Conservation (phyloP, 2,113 vertebrate species). For the Indri indri region DNA sequence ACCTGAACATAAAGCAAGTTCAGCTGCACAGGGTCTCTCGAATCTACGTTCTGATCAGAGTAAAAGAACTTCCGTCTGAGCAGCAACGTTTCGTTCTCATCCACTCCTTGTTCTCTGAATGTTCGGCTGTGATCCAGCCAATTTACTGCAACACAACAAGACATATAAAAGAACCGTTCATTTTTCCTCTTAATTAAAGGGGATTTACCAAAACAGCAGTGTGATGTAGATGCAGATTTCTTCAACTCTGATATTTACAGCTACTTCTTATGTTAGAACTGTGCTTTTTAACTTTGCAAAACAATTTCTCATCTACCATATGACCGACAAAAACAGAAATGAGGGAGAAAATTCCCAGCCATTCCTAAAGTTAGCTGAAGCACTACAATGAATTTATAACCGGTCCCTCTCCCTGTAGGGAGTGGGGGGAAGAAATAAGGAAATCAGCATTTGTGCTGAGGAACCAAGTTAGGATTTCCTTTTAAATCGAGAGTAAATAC, state of each 20-base stretch:
- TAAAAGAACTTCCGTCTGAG: conserved; percentile 98
- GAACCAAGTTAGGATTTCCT: background rate
- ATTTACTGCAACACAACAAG: conserved; percentile 88
- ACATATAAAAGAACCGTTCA: background rate
- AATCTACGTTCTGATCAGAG: conserved; percentile 99
- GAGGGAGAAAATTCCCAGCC: background rate
- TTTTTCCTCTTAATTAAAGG: background rate
- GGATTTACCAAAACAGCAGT: background rate
- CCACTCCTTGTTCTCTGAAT: conserved; percentile 97
- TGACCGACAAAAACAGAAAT: background rate
- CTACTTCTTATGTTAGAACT: background rate
- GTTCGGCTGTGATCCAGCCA: conserved; percentile 99
- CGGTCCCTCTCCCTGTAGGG: background rate
- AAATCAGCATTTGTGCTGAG: background rate
- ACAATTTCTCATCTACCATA: background rate
- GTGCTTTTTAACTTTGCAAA: background rate
- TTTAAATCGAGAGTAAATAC: background rate
- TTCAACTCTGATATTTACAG: background rate
- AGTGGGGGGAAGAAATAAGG: background rate
- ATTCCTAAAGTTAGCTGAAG: background rate
- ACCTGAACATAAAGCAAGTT: conserved; percentile 99
- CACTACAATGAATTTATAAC: background rate
- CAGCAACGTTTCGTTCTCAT: conserved; percentile 95
- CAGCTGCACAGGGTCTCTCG: conserved; percentile 96
- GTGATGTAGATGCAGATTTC: background rate